phyloP scores from a whole-genome alignment of 2,113 vertebrate species.

The Pseudonaja textilis region DNA sequence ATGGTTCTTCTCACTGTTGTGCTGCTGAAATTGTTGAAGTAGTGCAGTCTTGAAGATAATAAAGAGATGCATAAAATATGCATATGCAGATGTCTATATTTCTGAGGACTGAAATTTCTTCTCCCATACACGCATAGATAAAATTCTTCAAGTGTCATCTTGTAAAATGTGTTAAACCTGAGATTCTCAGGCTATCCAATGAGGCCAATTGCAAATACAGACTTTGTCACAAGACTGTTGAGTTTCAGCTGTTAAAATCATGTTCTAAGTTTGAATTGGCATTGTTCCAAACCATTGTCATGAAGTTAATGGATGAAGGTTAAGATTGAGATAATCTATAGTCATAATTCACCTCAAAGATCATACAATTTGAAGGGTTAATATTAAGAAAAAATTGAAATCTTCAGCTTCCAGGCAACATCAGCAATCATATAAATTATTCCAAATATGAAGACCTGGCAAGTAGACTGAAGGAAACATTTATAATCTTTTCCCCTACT shows the following conservation, averaged over 20 bases:
- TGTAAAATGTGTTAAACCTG: background rate
- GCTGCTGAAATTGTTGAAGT: constrained; percentile 3
- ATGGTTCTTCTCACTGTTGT: constrained; percentile 1
- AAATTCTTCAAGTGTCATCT: background rate
- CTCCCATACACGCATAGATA: background rate
- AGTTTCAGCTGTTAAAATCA: background rate
- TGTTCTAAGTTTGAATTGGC: background rate
- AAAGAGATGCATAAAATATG: constrained; percentile 11
- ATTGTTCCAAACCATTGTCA: background rate
- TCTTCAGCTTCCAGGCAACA: background rate
- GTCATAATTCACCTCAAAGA: background rate
- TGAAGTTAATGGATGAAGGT: background rate
- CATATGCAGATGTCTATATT: constrained; percentile 8
- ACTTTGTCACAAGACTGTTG: background rate
- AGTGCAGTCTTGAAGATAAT: background rate
- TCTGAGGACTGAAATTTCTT: background rate
- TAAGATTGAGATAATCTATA: background rate
- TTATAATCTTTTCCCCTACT: background rate
- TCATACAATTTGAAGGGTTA: background rate
- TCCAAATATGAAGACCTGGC: background rate
- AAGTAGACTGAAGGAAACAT: background rate
- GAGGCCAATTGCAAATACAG: background rate
- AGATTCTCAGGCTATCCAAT: background rate
- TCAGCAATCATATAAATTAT: background rate
- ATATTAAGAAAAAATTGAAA: background rate